Conservation (phyloP, 2,888 invertebrate genomes). For the Argyresthia albistria region DNA sequence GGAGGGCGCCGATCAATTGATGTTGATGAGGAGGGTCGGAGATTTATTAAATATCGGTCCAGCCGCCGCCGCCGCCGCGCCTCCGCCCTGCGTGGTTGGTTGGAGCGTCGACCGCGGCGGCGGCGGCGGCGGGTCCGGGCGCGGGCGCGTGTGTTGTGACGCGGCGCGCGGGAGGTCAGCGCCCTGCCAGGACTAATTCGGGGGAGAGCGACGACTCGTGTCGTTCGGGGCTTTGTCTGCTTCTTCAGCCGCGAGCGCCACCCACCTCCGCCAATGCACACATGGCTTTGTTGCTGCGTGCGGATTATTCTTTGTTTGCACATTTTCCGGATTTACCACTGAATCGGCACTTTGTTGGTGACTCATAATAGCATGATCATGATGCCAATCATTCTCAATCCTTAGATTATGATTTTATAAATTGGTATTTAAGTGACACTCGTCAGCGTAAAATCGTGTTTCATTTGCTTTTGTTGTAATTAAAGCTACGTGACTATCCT, state of each 20-base stretch:
- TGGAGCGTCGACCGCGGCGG: slow-evolving; percentile 6
- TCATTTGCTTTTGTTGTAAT: too few relatives aligned
- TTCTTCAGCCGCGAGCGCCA: slow-evolving; percentile 28
- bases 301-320: not conserved
- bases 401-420: too few relatives aligned
- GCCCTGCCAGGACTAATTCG: slow-evolving; percentile 70
- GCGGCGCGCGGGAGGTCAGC: slow-evolving; percentile 44
- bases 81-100: too few relatives aligned
- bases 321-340: not conserved
- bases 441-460: too few relatives aligned
- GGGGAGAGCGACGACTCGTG: slow-evolving; percentile 66
- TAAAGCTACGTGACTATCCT: too few relatives aligned
- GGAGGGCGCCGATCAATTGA: not conserved
- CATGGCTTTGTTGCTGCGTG: slow-evolving; percentile 25
- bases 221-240: slow-evolving; percentile 58
- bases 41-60: not conserved
- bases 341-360: not conserved
- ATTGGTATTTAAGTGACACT: too few relatives aligned
- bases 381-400: too few relatives aligned
- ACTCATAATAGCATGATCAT: not conserved
- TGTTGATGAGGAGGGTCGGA: not conserved
- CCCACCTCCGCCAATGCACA: slow-evolving; percentile 18
- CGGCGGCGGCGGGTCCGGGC: slow-evolving; percentile 16
- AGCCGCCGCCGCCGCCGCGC: not conserved
- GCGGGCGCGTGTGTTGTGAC: slow-evolving; percentile 14